Base-by-base conservation (phyloP, 2,888 invertebrate genomes). In the Phortica okadai region DNA sequence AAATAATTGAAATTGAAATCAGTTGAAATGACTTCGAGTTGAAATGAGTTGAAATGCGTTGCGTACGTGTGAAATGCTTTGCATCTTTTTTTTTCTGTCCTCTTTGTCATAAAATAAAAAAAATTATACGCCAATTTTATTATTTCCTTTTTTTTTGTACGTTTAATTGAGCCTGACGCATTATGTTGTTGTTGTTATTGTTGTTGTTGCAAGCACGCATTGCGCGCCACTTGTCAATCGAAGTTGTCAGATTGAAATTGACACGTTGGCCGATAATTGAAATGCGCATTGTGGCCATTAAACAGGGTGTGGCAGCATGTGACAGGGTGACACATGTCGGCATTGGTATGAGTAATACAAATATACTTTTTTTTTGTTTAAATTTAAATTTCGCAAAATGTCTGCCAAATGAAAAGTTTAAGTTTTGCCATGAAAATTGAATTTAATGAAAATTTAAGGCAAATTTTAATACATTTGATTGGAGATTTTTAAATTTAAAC, bases 221-320 rank as follows among this genome's bases (percentile, higher is more conserved):
- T 50, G 56, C 25, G 70, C 42, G 56, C 56, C 70, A 72, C 70
- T 72, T 83, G 81, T 82, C 81, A 82, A 80, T 81, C 77, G 77
- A 81, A 82, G 81, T 82, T 85, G 86, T 87, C 87, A 85, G 84
- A 84, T 50, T 84, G 84, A 82, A 85, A 85, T 84, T 84, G 70
- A 72, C 86, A 84, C 84, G 82, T 85, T 84, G 85, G 81, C 83
- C 84, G 82, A 84, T 81, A 84, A 84, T 85, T 84, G 79, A 79
- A 80, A 80, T 76, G 77, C 80, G 16, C 62, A 25, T 10, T 25
- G 10, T 62, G 62, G 10, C 62, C 76, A 78, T 81, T 81, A 79
- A 79, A 14, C 14, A 50, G 50, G 50, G 50, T 50, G 50, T 50
- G 8, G 50, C 50, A 50, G 33, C 33, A 3, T 2, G 10, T 8